A percentile compares a stretch with the other conserved stretches of the same genome.
These are phyloP conservation scores for Thyatira batis DNA, from an alignment of 2,888 invertebrate genomes.

Conservation along the genomic window DNA sequence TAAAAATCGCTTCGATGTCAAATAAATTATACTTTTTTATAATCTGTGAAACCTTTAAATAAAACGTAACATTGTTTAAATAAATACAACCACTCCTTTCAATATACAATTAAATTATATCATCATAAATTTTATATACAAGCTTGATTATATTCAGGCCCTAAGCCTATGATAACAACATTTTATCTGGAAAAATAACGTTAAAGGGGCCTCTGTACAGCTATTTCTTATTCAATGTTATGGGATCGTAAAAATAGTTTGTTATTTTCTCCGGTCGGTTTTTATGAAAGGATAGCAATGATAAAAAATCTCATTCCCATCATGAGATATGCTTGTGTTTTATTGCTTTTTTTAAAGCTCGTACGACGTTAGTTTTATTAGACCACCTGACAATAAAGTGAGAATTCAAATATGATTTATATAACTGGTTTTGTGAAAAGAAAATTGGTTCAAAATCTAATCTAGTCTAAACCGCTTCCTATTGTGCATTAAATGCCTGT, in stretches of 20 bases:
- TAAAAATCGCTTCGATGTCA: no score
- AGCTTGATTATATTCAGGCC: not conserved
- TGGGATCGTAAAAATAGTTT: slow-evolving; percentile 23
- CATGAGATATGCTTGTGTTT: slow-evolving; percentile 15
- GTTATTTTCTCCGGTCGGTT: slow-evolving; percentile 14
- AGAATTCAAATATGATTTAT: no score
- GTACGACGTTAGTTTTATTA: not conserved
- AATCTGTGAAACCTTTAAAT: no score
- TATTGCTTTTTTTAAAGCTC: slow-evolving; percentile 10
- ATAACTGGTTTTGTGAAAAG: no score
- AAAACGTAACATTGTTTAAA: no score
- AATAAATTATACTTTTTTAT: no score
- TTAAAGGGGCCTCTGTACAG: not conserved
- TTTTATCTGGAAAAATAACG: not conserved
- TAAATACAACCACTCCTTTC: no score
- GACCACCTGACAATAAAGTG: no score
- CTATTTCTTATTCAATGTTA: slow-evolving; percentile 12
- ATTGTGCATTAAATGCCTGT: no score
- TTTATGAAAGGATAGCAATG: slow-evolving; percentile 16
- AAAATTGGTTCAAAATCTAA: no score
- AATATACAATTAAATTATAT: not conserved
- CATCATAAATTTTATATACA: not conserved
- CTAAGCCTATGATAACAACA: not conserved
- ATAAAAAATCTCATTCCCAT: slow-evolving; percentile 17
- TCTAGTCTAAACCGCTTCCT: no score